phyloP scores from a whole-genome alignment of 2,888 invertebrate genomes.

The Xanthorhoe designata region DNA sequence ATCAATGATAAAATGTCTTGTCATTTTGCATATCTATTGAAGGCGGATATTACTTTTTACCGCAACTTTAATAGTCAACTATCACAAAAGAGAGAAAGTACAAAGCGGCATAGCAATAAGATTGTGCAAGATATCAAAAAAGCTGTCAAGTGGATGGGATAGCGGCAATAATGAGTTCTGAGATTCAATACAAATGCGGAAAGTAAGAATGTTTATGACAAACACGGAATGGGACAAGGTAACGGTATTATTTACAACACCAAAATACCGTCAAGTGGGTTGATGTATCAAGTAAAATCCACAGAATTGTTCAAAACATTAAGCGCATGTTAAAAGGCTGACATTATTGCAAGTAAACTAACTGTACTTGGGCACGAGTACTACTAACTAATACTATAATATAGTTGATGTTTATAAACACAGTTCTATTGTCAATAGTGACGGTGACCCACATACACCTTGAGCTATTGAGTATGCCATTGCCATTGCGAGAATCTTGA shows the following conservation, averaged over 20 bases:
- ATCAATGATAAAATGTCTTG: background rate
- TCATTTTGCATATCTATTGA: slow-evolving; percentile 30
- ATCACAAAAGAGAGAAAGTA: slow-evolving; percentile 49
- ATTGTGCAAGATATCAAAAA: slow-evolving; percentile 48
- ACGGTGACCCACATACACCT: slow-evolving; percentile 52
- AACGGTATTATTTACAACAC: slow-evolving; percentile 53
- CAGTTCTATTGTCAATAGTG: slow-evolving; percentile 62
- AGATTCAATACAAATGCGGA: slow-evolving; percentile 51
- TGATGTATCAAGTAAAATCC: background rate
- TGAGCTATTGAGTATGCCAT: slow-evolving; percentile 38
- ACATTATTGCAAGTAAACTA: slow-evolving; percentile 12
- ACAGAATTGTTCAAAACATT: background rate
- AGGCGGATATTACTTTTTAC: slow-evolving; percentile 25
- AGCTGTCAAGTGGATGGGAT: slow-evolving; percentile 44
- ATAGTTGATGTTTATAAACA: slow-evolving; percentile 52
- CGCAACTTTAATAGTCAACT: slow-evolving; percentile 42
- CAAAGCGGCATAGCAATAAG: slow-evolving; percentile 46
- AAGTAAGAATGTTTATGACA: slow-evolving; percentile 53
- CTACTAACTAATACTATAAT: too few species aligned
- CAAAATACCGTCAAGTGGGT: slow-evolving; percentile 42
- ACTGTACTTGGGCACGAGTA: slow-evolving; percentile 36
- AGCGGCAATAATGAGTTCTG: slow-evolving; percentile 40
- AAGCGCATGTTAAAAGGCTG: background rate
- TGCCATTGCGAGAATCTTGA: slow-evolving; percentile 45
- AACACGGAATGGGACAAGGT: slow-evolving; percentile 51